Base-by-base conservation (phyloP, 2,888 invertebrate species). In the Nezara viridula region DNA sequence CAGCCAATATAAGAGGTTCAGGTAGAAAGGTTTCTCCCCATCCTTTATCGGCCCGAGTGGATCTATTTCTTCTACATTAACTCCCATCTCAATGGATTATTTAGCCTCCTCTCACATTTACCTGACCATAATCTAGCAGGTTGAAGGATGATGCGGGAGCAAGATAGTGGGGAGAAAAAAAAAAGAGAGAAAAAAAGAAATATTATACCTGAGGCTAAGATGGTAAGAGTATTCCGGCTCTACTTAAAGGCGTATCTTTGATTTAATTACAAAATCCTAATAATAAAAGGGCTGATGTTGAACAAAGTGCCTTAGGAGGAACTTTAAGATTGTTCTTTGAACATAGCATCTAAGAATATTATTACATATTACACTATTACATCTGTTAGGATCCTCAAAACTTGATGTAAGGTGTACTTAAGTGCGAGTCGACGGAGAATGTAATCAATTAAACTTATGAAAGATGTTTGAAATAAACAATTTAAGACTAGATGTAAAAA, bases 31-130 rank as follows among this genome's bases (percentile, higher is more conserved):
- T 24, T 14, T 1, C 27, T 66, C 81, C 81, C 24, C 44, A 14
- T 21, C 77, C 81, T 44, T 81, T 44, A 81, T 44, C 40, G 81
- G 81, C 81, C 5, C 7, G 3, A 81, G 24, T 81, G 81, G 81
- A 81, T 81, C 81, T 44, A 81, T 81, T 81, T 81, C 40, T 81
- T 44, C 81, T 44, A 44, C 81, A 40, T 81, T n/a, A 81, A 81
- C 81, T 81, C 81, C 81, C 81, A 44, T 81, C 81, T 44, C 81
- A 44, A 81, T 81, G 81, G 81, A 44, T 44, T 44, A 40, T 81
- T 81, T 81, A 44, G 32, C 81, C 81, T 81, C 81, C 81, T n/a
- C 44, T 81, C 81, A 44, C 81, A 44, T 40, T 81, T 81, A 66
- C 66, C 66, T 66, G 66, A 19, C 66, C 66, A 44, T 81, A 81